Conservation (phyloP, 2,888 invertebrate species). For the Helicoverpa assulta region DNA sequence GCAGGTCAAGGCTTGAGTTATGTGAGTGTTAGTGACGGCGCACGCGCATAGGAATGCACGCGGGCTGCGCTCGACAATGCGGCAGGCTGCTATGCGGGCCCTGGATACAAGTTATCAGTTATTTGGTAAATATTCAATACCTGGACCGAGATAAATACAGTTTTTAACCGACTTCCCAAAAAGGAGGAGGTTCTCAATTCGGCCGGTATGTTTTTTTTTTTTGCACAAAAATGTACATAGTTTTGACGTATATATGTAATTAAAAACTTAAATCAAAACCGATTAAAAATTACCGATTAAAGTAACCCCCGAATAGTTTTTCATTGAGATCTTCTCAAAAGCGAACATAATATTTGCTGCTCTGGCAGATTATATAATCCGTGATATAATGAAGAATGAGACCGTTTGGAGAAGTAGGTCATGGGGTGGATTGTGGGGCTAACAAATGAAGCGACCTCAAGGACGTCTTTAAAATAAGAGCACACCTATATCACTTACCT, state of each 20-base stretch:
- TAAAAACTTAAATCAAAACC: too few species aligned
- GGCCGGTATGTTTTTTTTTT: too few species aligned
- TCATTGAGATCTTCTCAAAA: too few species aligned
- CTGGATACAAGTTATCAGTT: slow-evolving; percentile 62
- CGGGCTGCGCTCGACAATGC: slow-evolving; percentile 62
- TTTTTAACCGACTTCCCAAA: too few species aligned
- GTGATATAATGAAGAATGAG: slow-evolving; percentile 24
- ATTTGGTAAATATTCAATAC: slow-evolving; percentile 53
- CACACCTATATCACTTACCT: slow-evolving; percentile 22
- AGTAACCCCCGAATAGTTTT: too few species aligned
- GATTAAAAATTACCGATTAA: too few species aligned
- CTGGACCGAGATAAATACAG: background rate
- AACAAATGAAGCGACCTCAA: slow-evolving; percentile 29
- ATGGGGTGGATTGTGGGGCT: slow-evolving; percentile 33
- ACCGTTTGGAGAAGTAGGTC: slow-evolving; percentile 46
- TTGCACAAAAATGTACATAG: too few species aligned
- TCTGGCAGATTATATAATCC: slow-evolving; percentile 1
- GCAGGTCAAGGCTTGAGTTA: slow-evolving; percentile 83
- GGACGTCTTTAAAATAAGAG: slow-evolving; percentile 38
- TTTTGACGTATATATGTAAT: too few species aligned
- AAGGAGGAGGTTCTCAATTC: too few species aligned
- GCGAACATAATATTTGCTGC: slow-evolving; percentile 3
- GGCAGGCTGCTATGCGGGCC: slow-evolving; percentile 55
- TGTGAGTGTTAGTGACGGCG: slow-evolving; percentile 73
- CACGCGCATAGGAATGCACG: slow-evolving; percentile 71